These are phyloP conservation scores for Percina caprodes DNA, from an alignment of 2,113 vertebrate species.

Conservation along the genomic window DNA sequence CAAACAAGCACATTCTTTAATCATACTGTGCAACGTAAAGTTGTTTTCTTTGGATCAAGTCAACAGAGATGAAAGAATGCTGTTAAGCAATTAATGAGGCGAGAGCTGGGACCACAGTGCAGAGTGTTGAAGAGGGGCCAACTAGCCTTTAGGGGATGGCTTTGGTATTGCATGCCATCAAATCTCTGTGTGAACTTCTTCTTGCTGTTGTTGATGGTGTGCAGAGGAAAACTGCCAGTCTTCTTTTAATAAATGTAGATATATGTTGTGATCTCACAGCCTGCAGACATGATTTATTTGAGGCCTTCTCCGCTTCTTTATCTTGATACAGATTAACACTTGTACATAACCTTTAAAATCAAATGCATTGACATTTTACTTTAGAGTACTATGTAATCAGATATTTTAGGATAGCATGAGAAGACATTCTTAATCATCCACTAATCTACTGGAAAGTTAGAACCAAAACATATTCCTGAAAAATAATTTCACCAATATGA, in stretches of 20 bases:
- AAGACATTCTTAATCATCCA: background rate
- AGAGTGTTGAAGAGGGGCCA: slow-evolving; percentile 48
- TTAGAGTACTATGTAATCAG: background rate
- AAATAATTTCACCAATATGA: background rate
- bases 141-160: slow-evolving; percentile 38
- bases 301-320: background rate
- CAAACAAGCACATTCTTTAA: slow-evolving; percentile 49
- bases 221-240: slow-evolving; percentile 23
- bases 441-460: background rate
- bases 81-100: slow-evolving; percentile 60
- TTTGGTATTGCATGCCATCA: slow-evolving; percentile 55
- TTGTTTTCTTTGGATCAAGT: slow-evolving; percentile 67
- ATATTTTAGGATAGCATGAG: background rate
- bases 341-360: background rate
- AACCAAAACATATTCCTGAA: background rate
- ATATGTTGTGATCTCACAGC: slow-evolving; percentile 33
- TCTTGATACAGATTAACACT: slow-evolving; percentile 7
- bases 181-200: slow-evolving; percentile 57
- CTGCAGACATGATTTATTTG: slow-evolving; percentile 18
- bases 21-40: slow-evolving; percentile 55
- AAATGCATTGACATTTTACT: background rate
- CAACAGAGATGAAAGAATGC: slow-evolving; percentile 67
- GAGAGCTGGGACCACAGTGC: slow-evolving; percentile 43
- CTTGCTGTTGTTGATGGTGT: slow-evolving; percentile 36
- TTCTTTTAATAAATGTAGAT: slow-evolving; percentile 31